Base-by-base conservation (phyloP, 2,113 vertebrate species). In the Progne subis region DNA sequence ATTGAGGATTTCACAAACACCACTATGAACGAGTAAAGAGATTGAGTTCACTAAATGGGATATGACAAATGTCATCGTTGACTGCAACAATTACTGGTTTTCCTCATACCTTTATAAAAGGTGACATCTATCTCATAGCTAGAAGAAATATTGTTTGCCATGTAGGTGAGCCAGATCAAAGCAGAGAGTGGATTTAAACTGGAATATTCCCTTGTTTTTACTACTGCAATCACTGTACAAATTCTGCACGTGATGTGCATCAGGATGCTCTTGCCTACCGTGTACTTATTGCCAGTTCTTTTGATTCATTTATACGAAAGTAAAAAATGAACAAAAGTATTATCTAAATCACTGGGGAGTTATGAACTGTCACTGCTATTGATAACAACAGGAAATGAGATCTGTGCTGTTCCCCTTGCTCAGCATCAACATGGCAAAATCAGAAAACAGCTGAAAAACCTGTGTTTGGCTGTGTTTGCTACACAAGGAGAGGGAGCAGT, bases 371-470 rank as follows among this genome's bases (percentile, higher is more conserved):
- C 94, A 84, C 61, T 1, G 28, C 91, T 96, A 96, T 71, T 88
- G 90, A 95, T 95, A 96, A 93, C 88, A 96, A 97, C 90, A 96
- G 96, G 95, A 97, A 97, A 97, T 95, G 90, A 97, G 82, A 95
- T 83, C 85, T 60, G 70, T 1, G 6, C 26, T 5, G 4, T 49
- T 92, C 88, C 56, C 68, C 76, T 95, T 86, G 90, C 88, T 93
- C 93, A 96, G 94, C 92, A 90, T 12, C 19, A 46, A 52, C 0
- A 20, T 6, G 37, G 79, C 14, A 71, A 82, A 88, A 68, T 76
- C 82, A 82, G 56, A 83, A 94, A 95, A 46, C 47, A 74, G 47
- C 32, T 44, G 43, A 70, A 59, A 90, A 91, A 74, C 8, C 55
- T 5, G 3, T 21, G 32, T n/a, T 60, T 70, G 72, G 68, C 68